Base-by-base conservation (phyloP, 2,797 vertebrate species). In the Lates japonicus region DNA sequence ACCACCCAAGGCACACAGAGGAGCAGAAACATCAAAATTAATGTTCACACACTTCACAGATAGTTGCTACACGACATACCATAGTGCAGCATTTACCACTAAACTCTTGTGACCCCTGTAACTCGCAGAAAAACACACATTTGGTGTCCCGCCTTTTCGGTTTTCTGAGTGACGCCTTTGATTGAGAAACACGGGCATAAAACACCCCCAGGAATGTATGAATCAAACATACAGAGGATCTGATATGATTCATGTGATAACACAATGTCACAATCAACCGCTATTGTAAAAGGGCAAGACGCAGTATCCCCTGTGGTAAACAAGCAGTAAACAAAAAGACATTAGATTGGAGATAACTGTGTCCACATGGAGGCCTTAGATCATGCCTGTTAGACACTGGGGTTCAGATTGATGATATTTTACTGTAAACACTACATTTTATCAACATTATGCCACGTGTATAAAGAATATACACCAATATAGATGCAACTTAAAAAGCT, bases 1-100 rank as follows among this genome's bases (percentile, higher is more conserved):
- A 78, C 62, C 89, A 85, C 94, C 93, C 86, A 90, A 62, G 29
- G 71, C 86, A 92, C 78, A 92, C 81, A 88, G 80, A 84, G 65
- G 76, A 78, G 76, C 52, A 81, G 46, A 83, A 80, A 78, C 78
- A 75, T 87, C 4, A 54, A 76, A 81, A 78, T 80, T 13, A 48
- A 67, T 83, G 78, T 74, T 81, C 42, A 62, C 67, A 20, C n/a
- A 16, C 61, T 69, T 72, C 35, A 68, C 44, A 59, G 55, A 74
- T 76, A 79, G 84, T 85, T 85, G 87, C 71, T 51, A 60, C 73
- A 81, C 86, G 6, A 66, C 85, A 92, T 88, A 83, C 81, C 82
- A 70, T 4, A 9, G 52, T 16, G 16, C 31, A 58, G 8, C 44
- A 72, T 69, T 78, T 66, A 80, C 59, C 4, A 4, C 60, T 20